Conservation (phyloP, 2,797 vertebrate genomes). For the Phoebastria nigripes region DNA sequence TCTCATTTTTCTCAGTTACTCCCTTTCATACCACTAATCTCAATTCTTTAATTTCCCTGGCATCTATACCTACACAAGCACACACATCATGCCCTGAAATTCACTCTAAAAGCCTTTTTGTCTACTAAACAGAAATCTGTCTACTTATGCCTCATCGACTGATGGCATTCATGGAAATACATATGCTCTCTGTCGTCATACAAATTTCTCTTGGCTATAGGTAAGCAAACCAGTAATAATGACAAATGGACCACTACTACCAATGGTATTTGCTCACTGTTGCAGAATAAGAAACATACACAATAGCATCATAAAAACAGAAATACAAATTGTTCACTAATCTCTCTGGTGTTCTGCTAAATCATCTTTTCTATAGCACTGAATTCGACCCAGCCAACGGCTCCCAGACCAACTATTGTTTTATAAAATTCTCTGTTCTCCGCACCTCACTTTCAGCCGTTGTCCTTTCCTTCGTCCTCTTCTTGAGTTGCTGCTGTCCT, state of each 20-base stretch:
- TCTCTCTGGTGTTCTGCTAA: neutral
- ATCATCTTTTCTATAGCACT: neutral
- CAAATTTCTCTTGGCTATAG: neutral
- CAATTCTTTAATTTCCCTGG: neutral
- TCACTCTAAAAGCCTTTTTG: neutral
- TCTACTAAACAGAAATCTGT: neutral
- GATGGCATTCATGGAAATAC: neutral
- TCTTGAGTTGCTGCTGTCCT: neutral
- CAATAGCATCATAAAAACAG: neutral
- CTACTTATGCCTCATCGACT: neutral
- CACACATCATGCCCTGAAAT: neutral
- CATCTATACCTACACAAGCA: neutral
- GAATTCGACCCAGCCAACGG: neutral
- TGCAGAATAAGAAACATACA: neutral
- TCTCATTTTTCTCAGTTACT: neutral
- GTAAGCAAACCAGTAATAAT: neutral
- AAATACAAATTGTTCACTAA: neutral
- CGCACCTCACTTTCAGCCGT: neutral
- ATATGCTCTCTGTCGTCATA: neutral
- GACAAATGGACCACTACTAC: neutral
- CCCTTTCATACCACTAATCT: neutral
- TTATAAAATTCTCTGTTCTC: neutral
- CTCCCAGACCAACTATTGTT: neutral
- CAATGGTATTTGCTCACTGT: neutral
- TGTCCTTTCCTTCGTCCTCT: neutral